Percentiles rank a stretch among this genome's conserved stretches.
Conservation (phyloP, 2,888 invertebrate species). For the Acronicta psi region DNA sequence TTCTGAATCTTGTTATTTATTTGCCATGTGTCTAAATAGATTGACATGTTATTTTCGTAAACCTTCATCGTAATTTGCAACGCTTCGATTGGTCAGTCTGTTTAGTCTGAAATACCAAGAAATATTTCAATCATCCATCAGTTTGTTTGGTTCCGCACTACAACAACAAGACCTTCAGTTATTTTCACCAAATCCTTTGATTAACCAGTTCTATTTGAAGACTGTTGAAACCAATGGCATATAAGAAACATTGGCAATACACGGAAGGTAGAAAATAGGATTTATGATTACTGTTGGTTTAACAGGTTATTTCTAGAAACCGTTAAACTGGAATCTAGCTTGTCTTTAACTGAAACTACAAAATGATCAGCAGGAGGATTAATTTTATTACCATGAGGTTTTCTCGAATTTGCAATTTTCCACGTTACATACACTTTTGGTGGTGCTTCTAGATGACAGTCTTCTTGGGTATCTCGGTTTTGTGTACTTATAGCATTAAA, state of each 20-base stretch:
- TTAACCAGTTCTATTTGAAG: slow-evolving; percentile 39
- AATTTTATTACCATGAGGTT: not conserved
- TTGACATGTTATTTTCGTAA: slow-evolving; percentile 28
- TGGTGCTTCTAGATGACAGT: too few relatives aligned
- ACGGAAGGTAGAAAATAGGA: slow-evolving; percentile 22
- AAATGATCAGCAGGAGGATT: too few relatives aligned
- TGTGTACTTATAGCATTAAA: not conserved
- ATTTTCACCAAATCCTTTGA: slow-evolving; percentile 43
- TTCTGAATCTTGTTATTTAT: slow-evolving; percentile 23
- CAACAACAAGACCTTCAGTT: slow-evolving; percentile 43
- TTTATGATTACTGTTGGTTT: slow-evolving; percentile 21
- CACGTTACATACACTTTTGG: too few relatives aligned
- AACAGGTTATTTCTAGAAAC: not conserved
- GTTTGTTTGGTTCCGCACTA: slow-evolving; percentile 25
- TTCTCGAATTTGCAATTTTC: not conserved
- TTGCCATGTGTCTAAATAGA: slow-evolving; percentile 13
- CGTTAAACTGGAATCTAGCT: not conserved
- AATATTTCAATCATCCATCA: slow-evolving; percentile 41
- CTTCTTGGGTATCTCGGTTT: not conserved
- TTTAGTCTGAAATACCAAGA: slow-evolving; percentile 28
- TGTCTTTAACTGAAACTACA: too few relatives aligned
- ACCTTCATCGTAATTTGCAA: slow-evolving; percentile 18
- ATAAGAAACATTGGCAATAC: slow-evolving; percentile 27
- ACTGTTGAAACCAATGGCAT: slow-evolving; percentile 19
- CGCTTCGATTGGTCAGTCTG: slow-evolving; percentile 32